Evolutionary conservation across 2,113 vertebrate genomes (phyloP).

Genomic region (Archocentrus centrarchus): DNA sequence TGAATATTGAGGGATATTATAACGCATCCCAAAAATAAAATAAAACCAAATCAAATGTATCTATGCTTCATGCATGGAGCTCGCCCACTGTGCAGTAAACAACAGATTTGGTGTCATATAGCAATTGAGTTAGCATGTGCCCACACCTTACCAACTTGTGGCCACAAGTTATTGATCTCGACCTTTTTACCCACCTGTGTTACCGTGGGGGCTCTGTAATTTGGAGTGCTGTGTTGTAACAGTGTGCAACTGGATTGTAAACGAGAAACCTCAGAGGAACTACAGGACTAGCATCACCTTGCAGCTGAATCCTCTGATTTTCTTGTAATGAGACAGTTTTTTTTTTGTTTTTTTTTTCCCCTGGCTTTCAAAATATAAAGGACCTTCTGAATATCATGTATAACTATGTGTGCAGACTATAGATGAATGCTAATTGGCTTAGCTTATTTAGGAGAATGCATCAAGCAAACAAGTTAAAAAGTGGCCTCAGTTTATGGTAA

Average conservation of each 20-base stretch:
- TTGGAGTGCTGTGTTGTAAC: neutral
- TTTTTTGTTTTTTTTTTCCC: neutral
- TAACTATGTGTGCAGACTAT: neutral
- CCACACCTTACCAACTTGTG: conserved; percentile 1
- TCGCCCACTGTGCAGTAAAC: neutral
- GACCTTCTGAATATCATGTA: conserved; percentile 8
- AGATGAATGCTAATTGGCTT: neutral
- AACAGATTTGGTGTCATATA: neutral
- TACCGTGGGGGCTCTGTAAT: neutral
- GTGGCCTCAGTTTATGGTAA: neutral
- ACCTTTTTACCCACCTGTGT: neutral
- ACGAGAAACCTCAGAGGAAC: conserved; percentile 34
- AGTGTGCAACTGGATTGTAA: neutral
- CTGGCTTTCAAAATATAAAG: neutral
- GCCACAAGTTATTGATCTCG: neutral
- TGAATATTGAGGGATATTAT: neutral
- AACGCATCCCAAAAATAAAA: neutral
- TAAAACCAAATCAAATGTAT: neutral
- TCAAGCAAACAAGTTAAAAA: neutral
- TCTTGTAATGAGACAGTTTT: conserved; percentile 10
- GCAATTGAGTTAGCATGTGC: neutral
- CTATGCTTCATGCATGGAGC: neutral
- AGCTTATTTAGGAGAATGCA: neutral
- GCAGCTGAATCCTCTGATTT: conserved; percentile 8
- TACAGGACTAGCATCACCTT: neutral